Percentiles rank a stretch among this genome's conserved stretches.
These are phyloP conservation scores for Phallusia fumigata DNA, from an alignment of 23 tunicate species.

Conservation along the genomic window DNA sequence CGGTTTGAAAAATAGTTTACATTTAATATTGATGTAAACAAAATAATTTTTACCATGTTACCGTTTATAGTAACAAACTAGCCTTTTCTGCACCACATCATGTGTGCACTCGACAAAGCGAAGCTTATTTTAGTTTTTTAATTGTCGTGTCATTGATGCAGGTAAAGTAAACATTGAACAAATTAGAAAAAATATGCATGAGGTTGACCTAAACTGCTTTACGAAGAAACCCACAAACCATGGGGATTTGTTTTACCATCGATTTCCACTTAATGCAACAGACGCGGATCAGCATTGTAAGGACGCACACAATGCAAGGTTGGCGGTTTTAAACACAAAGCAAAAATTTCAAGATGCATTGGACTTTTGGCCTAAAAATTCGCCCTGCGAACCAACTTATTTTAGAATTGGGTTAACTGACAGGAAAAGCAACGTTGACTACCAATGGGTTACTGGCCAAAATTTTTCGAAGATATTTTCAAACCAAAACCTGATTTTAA, in stretches of 20 bases:
- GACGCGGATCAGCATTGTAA: constrained; percentile 1
- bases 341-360: background rate
- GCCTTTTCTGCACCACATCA: too few species aligned
- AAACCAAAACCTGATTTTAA: background rate
- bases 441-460: background rate
- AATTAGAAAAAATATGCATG: too few species aligned
- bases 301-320: background rate
- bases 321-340: background rate
- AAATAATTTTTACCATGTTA: too few species aligned
- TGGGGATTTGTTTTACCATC: background rate
- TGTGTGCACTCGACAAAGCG: too few species aligned
- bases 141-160: too few species aligned
- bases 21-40: too few species aligned
- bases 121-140: too few species aligned
- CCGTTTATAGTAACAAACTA: too few species aligned
- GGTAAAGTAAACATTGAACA: too few species aligned
- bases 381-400: background rate
- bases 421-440: background rate
- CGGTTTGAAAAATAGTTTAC: too few species aligned
- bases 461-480: background rate
- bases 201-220: background rate
- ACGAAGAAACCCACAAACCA: background rate
- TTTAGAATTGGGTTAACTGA: background rate
- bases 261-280: background rate
- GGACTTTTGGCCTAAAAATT: background rate